These are phyloP conservation scores for Drosophila tanythrix DNA, from an alignment of 2,888 invertebrate species.

Conservation along the genomic window DNA sequence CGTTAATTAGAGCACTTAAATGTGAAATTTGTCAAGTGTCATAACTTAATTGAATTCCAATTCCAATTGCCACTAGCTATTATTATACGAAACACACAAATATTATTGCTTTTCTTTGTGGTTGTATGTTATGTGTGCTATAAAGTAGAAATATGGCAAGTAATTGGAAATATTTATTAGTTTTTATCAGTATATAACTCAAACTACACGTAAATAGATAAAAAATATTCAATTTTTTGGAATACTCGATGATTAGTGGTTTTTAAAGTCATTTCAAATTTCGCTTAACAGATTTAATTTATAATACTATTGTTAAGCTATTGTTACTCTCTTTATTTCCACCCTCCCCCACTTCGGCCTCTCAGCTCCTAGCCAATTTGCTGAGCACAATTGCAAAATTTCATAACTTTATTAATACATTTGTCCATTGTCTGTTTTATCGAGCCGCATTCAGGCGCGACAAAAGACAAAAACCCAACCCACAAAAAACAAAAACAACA, in stretches of 20 bases:
- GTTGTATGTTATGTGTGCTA: not conserved
- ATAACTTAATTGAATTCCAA: slow-evolving; percentile 14
- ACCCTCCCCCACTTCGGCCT: not conserved
- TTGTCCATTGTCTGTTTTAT: slow-evolving; percentile 65
- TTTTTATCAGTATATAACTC: not conserved
- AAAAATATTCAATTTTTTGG: not conserved
- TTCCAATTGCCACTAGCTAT: slow-evolving; percentile 2
- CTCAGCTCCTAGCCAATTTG: slow-evolving; percentile 5
- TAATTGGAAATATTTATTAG: not conserved
- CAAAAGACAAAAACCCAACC: slow-evolving; percentile 57
- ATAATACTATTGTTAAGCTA: slow-evolving; percentile 15
- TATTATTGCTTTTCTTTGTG: not conserved
- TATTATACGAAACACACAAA: not conserved
- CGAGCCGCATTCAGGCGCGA: slow-evolving; percentile 71
- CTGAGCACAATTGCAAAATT: slow-evolving; percentile 52
- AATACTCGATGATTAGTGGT: not conserved
- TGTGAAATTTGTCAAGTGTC: slow-evolving; percentile 28
- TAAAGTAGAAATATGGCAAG: not conserved
- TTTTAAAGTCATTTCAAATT: slow-evolving; percentile 5
- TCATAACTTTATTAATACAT: slow-evolving; percentile 78
- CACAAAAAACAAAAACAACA: slow-evolving; percentile 20
- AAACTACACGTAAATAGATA: not conserved
- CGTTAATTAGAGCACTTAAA: slow-evolving; percentile 42
- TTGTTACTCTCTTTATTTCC: not conserved
- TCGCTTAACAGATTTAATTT: slow-evolving; percentile 8